phyloP scores from a whole-genome alignment of 2,888 invertebrate species.

The Drosophila anomalipes region DNA sequence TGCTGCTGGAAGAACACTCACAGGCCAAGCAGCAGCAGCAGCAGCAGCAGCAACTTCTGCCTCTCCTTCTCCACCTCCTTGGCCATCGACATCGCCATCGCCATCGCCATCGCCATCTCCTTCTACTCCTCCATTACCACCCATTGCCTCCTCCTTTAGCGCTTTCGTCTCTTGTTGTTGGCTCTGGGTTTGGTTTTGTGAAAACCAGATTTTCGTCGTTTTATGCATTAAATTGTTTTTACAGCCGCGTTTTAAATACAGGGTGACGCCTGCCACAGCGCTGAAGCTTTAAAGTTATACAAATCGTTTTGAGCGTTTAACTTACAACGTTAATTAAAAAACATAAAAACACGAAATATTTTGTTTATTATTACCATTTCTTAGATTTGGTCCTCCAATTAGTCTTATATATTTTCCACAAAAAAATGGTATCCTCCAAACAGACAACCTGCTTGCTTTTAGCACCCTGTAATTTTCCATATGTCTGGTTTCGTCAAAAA shows the following conservation, averaged over 20 bases:
- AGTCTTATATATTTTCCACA: background rate
- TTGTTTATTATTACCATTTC: background rate
- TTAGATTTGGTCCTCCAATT: background rate
- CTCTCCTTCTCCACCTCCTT: slow-evolving; percentile 33
- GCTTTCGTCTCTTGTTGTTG: slow-evolving; percentile 72
- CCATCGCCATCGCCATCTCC: slow-evolving; percentile 20
- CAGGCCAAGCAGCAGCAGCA: slow-evolving; percentile 16
- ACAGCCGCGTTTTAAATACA: slow-evolving; percentile 78
- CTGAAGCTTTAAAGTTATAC: background rate
- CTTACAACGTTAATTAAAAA: background rate
- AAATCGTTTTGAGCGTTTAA: background rate
- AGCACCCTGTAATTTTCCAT: background rate
- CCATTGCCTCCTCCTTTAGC: slow-evolving; percentile 55
- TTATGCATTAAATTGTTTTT: slow-evolving; percentile 83
- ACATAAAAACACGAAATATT: background rate
- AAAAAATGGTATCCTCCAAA: background rate
- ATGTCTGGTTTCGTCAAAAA: background rate
- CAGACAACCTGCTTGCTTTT: background rate
- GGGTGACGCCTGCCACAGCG: slow-evolving; percentile 38
- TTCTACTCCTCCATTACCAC: slow-evolving; percentile 31
- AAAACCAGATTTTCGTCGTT: slow-evolving; percentile 83
- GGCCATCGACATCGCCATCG: slow-evolving; percentile 12
- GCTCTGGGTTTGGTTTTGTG: slow-evolving; percentile 75
- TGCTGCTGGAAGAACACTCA: slow-evolving; percentile 19
- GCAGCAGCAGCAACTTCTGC: slow-evolving; percentile 53